Evolutionary conservation across 2,797 vertebrate genomes (phyloP), one percentile per base, ranked within the genome.

Genomic region (Iguana delicatissima): DNA sequence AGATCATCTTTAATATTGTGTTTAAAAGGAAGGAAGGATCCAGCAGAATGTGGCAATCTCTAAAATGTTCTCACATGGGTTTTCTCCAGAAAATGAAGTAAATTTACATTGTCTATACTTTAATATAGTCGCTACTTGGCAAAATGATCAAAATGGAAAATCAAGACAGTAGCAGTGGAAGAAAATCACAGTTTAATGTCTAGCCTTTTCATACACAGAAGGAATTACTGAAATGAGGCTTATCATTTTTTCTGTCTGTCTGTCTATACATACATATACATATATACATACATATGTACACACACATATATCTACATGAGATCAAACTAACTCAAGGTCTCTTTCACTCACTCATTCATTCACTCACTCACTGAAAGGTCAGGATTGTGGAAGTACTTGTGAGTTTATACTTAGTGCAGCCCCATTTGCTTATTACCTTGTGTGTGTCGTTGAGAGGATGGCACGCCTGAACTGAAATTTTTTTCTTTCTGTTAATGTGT

Each of bases 101-200:
- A 69, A 93, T 94, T 90, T 91, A 94, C 80, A 80, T 57, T 42
- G 46, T 89, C 90, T 93, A 50, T 94, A 52, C 80, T 74, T 85
- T 87, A 89, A 92, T 92, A 89, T 80, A 89, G 20, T 89, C 80
- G 4, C 55, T 90, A 88, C 91, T 81, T 85, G 46, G 26, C 52
- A 67, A 73, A 73, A 89, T 84, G 29, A 35, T 84, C 59, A 67
- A 24, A 29, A 29, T 57, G 57, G 46, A 73, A 91, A 83, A 46
- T 87, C 80, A 87, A 14, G 35, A 50, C 8, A 87, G 46, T n/a
- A 38, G 52, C 50, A 59, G 50, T 84, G 62, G 50, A 59, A 69
- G 52, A 42, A 72, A 84, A 10, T 80, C 50, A 52, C 24, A 64
- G 69, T 26, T 55, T 80, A 14, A 35, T 35, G 67, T 16, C 24